Conservation (phyloP, 2,113 vertebrate species). For the Bufo gargarizans region DNA sequence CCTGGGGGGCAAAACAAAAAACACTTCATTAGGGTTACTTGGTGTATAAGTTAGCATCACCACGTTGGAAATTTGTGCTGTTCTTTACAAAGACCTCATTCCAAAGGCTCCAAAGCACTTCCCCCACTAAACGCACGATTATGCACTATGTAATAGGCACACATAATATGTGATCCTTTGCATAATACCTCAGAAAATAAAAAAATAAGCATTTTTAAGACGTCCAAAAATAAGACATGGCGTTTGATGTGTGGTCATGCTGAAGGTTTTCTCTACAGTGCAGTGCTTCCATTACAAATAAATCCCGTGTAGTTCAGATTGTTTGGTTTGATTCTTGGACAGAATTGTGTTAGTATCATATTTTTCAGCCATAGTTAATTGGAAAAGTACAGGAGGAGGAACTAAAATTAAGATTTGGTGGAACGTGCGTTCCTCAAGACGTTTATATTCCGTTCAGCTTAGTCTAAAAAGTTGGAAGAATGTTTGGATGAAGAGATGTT, state of each 20-base stretch:
- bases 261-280: neutral
- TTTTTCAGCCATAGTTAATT: constrained; percentile 15
- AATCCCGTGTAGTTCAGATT: neutral
- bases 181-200: neutral
- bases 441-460: neutral
- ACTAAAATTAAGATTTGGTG: neutral
- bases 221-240: neutral
- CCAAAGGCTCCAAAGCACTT: neutral
- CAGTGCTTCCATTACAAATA: constrained; percentile 30
- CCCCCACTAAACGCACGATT: neutral
- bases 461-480: neutral
- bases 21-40: too few species aligned
- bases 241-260: neutral
- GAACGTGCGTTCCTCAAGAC: neutral
- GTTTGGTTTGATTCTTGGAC: neutral
- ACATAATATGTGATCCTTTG: neutral
- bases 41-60: neutral
- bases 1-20: too few species aligned
- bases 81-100: neutral
- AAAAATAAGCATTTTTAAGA: neutral
- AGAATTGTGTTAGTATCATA: neutral
- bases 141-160: neutral
- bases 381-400: neutral
- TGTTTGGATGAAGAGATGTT: neutral
- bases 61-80: neutral